Percentiles rank a stretch among this genome's conserved stretches.
Evolutionary conservation across 2,888 invertebrate species (phyloP).

Genomic region (Lysandra bellargus): DNA sequence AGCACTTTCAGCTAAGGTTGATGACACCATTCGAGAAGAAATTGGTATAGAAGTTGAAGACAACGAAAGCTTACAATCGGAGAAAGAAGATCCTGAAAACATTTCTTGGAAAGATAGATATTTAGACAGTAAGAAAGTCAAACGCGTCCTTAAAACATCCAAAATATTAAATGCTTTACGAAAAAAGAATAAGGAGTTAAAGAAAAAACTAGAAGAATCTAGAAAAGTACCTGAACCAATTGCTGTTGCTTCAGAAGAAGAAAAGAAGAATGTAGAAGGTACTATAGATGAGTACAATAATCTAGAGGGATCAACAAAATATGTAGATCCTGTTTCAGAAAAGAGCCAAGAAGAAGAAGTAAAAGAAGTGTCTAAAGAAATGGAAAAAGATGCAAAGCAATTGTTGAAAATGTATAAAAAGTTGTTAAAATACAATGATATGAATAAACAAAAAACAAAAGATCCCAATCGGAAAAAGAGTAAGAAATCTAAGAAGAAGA

Average conservation of each 20-base stretch:
- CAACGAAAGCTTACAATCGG: conserved; percentile 44
- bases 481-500: conserved; percentile 56
- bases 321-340: conserved; percentile 59
- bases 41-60: conserved; percentile 54
- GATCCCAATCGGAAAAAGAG: conserved; percentile 61
- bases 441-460: conserved; percentile 48
- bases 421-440: conserved; percentile 66
- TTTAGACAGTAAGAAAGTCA: conserved; percentile 81
- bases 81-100: conserved; percentile 39
- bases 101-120: conserved; percentile 82
- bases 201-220: conserved; percentile 61
- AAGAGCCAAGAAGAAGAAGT: conserved; percentile 39
- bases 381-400: conserved; percentile 72
- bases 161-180: conserved; percentile 81
- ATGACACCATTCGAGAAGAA: conserved; percentile 65
- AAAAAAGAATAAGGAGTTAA: conserved; percentile 78
- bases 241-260: conserved; percentile 44
- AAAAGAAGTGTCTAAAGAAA: conserved; percentile 45
- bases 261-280: conserved; percentile 57
- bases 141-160: conserved; percentile 71
- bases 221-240: conserved; percentile 43
- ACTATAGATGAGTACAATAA: conserved; percentile 80
- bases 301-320: conserved; percentile 61
- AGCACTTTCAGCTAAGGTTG: conserved; percentile 72
- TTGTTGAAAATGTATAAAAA: conserved; percentile 74